These are phyloP conservation scores for Diloba caeruleocephala DNA, from an alignment of 2,888 invertebrate species.

Conservation along the genomic window DNA sequence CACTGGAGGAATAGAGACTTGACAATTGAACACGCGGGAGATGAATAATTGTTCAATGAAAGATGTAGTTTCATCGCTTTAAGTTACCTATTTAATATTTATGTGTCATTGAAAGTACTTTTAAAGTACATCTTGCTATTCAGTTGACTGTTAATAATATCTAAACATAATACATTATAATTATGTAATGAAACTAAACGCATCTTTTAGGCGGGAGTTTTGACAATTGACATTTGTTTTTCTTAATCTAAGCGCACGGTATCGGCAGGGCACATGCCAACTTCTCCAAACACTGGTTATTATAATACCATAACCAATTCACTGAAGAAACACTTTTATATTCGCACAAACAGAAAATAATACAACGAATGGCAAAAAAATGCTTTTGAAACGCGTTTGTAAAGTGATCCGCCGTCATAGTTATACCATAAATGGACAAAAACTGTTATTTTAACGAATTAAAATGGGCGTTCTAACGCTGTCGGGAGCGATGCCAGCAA, in stretches of 20 bases:
- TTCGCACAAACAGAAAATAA: constrained; percentile 15
- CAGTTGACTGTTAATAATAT: no score
- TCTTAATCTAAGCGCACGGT: no score
- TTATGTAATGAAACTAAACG: background rate
- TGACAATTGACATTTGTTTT: constrained; percentile 29
- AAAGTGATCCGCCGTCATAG: constrained; percentile 51
- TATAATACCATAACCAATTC: constrained; percentile 36
- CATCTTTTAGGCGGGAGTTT: constrained; percentile 3
- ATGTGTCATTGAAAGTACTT: no score
- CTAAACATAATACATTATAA: background rate
- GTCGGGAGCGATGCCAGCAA: constrained; percentile 70
- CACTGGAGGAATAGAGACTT: no score
- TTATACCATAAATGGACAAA: constrained; percentile 58
- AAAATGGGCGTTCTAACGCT: constrained; percentile 69
- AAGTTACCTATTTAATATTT: no score
- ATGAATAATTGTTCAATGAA: no score
- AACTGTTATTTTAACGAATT: constrained; percentile 76
- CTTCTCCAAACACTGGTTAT: no score
- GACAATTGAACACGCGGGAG: no score
- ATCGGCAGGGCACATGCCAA: no score
- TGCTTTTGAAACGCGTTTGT: constrained; percentile 33
- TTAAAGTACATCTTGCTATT: no score
- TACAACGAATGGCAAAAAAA: constrained; percentile 29
- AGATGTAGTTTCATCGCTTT: no score
- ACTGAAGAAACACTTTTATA: constrained; percentile 26